Evolutionary conservation across 2,797 vertebrate species (phyloP).

Genomic region (Serranus cabrilla): DNA sequence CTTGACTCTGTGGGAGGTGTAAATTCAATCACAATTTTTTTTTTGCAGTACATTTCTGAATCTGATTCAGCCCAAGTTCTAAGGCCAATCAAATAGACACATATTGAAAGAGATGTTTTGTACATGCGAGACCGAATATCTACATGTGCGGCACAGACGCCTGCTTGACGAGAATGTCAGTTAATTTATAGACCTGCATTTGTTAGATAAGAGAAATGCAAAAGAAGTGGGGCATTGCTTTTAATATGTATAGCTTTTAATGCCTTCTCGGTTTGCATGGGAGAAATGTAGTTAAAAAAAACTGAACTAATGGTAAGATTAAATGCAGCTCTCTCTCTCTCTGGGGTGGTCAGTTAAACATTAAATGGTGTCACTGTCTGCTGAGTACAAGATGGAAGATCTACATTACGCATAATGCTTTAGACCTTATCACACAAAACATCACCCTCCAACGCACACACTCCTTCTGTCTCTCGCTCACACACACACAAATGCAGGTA

Average conservation of each 20-base stretch:
- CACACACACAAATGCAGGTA: conserved; percentile 37
- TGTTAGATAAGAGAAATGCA: conserved; percentile 78
- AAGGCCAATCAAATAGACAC: conserved; percentile 77
- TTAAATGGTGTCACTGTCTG: conserved; percentile 69
- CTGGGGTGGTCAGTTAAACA: conserved; percentile 60
- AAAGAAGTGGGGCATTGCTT: conserved; percentile 61
- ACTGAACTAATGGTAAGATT: conserved; percentile 53
- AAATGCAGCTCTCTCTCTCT: conserved; percentile 40
- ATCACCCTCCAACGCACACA: conserved; percentile 61
- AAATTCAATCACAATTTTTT: conserved; percentile 82
- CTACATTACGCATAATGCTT: conserved; percentile 61
- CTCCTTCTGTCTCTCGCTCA: conserved; percentile 43
- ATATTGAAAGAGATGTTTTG: conserved; percentile 77
- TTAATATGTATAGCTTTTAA: conserved; percentile 74
- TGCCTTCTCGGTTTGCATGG: conserved; percentile 45
- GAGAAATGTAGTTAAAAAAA: conserved; percentile 66
- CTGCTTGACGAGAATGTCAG: conserved; percentile 64
- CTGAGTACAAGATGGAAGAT: conserved; percentile 65
- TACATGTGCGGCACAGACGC: conserved; percentile 56
- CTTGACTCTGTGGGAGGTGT: conserved; percentile 85
- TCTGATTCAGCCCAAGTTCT: conserved; percentile 77
- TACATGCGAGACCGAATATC: conserved; percentile 64
- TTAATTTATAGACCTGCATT: conserved; percentile 77
- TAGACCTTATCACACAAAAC: conserved; percentile 66
- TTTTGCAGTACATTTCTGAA: conserved; percentile 69